Percentiles rank a stretch among this genome's conserved stretches.
Evolutionary conservation across 2,797 vertebrate species (phyloP).

Genomic region (Liasis olivaceus): DNA sequence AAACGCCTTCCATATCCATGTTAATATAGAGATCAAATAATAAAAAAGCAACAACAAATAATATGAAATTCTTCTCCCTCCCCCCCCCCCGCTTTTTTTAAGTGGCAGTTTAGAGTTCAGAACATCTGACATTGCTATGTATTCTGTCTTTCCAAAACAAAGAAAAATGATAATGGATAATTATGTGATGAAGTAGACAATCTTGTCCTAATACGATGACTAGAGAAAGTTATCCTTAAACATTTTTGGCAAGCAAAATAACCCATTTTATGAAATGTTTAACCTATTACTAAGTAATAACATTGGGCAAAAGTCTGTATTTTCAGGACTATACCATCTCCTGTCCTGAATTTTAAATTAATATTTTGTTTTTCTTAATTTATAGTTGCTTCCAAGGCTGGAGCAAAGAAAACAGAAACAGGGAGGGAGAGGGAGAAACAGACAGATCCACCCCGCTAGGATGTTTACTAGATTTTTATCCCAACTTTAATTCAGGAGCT

Average conservation of each 20-base stretch:
- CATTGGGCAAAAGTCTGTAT: slow-evolving; percentile 33
- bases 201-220: background rate
- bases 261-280: slow-evolving; percentile 38
- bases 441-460: background rate
- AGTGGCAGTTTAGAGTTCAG: background rate
- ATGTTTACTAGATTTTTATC: background rate
- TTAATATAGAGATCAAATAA: background rate
- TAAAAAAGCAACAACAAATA: slow-evolving; percentile 7
- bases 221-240: background rate
- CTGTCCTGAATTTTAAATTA: slow-evolving; percentile 32
- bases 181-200: background rate
- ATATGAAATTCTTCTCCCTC: background rate
- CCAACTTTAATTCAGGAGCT: too few relatives aligned
- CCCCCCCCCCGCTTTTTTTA: background rate
- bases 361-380: slow-evolving; percentile 4
- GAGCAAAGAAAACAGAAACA: background rate
- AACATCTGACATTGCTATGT: background rate
- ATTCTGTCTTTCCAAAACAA: background rate
- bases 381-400: background rate
- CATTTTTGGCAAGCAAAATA: slow-evolving; percentile 30
- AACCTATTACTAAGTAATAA: slow-evolving; percentile 32
- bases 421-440: background rate
- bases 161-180: background rate
- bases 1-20: background rate
- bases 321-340: slow-evolving; percentile 6